Percentiles rank a stretch among this genome's conserved stretches.
Conservation (phyloP, 2,888 invertebrate species). For the Orgyia antiqua region DNA sequence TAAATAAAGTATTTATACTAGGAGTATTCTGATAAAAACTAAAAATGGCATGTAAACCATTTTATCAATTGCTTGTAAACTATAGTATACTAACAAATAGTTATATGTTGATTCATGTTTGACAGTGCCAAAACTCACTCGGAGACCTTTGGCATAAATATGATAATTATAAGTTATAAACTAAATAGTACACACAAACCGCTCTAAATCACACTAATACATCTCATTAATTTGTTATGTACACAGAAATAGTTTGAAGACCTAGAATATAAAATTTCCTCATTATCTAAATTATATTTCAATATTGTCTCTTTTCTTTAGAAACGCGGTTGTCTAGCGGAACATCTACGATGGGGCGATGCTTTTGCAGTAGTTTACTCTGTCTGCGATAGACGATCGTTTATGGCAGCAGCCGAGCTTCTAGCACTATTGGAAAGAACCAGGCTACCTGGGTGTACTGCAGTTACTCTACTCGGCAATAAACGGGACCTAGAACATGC, state of each 20-base stretch:
- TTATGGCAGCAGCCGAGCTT: slow-evolving; percentile 84
- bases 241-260: background rate
- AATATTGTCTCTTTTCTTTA: no score
- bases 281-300: no score
- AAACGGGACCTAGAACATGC: slow-evolving; percentile 89
- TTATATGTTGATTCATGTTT: no score
- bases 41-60: no score
- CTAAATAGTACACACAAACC: slow-evolving; percentile 4
- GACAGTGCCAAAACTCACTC: background rate
- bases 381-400: slow-evolving; percentile 86
- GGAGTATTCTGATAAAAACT: no score
- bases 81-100: no score
- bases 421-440: slow-evolving; percentile 84
- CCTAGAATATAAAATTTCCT: no score
- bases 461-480: slow-evolving; percentile 87
- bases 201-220: slow-evolving; percentile 2
- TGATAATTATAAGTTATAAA: slow-evolving; percentile 6
- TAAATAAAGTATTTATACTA: no score
- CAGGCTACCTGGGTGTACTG: slow-evolving; percentile 86
- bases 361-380: slow-evolving; percentile 90
- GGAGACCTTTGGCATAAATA: slow-evolving; percentile 8
- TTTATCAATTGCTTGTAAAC: no score
- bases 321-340: slow-evolving; percentile 86
- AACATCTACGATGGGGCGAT: slow-evolving; percentile 89
- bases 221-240: background rate